Conservation (phyloP, 2,113 vertebrate species). For the Lasiurus cinereus region DNA sequence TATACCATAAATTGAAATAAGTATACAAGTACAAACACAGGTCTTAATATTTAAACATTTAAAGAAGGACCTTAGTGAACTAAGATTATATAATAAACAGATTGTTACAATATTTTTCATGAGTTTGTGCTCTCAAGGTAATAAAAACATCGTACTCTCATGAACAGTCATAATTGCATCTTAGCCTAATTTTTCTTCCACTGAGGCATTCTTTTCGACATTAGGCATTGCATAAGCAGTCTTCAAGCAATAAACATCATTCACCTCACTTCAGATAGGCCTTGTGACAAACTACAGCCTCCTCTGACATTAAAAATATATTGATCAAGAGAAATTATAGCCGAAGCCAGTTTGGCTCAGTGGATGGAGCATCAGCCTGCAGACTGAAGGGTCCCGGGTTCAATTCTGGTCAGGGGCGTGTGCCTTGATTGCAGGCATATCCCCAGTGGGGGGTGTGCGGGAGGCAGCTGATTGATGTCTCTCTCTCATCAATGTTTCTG, state of each 20-base stretch:
- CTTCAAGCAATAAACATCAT: background rate
- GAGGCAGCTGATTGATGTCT: too few relatives aligned
- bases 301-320: slow-evolving; percentile 33
- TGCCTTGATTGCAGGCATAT: too few relatives aligned
- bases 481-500: too few relatives aligned
- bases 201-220: slow-evolving; percentile 2
- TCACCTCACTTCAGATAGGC: slow-evolving; percentile 27
- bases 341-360: too few relatives aligned
- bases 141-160: background rate
- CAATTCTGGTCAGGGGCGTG: too few relatives aligned
- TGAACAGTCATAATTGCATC: slow-evolving; percentile 1
- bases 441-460: too few relatives aligned
- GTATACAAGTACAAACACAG: background rate
- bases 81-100: slow-evolving; percentile 29
- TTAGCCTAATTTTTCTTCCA: slow-evolving; percentile 19
- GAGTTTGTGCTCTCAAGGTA: background rate
- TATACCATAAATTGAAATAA: background rate
- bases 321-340: slow-evolving; percentile 61
- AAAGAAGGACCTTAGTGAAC: background rate
- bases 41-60: background rate
- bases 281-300: slow-evolving; percentile 40
- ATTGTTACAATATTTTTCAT: background rate
- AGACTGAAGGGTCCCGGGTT: too few relatives aligned
- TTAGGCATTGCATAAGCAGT: background rate
- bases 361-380: too few relatives aligned